Evolutionary conservation across 2,888 invertebrate genomes (phyloP), one percentile per base, ranked within the genome.

Genomic region (Orthonychiurus folsomi): DNA sequence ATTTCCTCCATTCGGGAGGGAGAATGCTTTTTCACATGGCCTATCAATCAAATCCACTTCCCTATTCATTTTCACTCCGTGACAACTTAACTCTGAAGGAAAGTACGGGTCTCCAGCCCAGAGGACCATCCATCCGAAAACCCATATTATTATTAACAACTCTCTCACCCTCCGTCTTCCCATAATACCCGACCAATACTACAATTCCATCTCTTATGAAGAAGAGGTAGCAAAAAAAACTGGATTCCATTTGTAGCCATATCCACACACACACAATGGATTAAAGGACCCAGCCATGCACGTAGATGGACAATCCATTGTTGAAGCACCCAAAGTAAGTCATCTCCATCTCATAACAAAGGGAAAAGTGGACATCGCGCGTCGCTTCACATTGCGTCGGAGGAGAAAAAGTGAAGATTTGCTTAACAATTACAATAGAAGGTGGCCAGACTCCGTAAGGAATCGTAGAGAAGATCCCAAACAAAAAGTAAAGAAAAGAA

Each of bases 21-120:
- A 61, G 66, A 68, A 66, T 68, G 71, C 66, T 69, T 70, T 69
- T 68, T 71, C 71, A 71, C 70, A 67, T 71, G 69, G 66, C 69
- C 68, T 69, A 73, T 73, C 72, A 71, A 73, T 73, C 72, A 73
- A 69, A 69, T 63, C 57, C 61, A 53, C 62, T 25, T 28, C 55
- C 28, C 62, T 53, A 65, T 65, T 67, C 60, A 62, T 62, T 62
- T 58, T 63, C 62, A 60, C 50, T 56, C 57, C 59, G 60, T 66
- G 66, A 66, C 68, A 66, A 54, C 55, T 62, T 57, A 21, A 50
- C 54, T 58, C 58, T n/a, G n/a, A n/a, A n/a, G n/a, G n/a, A 37
- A 20, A 24, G 54, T 59, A 9, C 20, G 20, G 12, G 20, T 55
- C 55, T 23, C 52, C 52, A 37, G 37, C 15, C 37, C 15, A 37